Evolutionary conservation across 1,140 invertebrate genomes (phyloP).

Genomic region (Atta cephalotes): DNA sequence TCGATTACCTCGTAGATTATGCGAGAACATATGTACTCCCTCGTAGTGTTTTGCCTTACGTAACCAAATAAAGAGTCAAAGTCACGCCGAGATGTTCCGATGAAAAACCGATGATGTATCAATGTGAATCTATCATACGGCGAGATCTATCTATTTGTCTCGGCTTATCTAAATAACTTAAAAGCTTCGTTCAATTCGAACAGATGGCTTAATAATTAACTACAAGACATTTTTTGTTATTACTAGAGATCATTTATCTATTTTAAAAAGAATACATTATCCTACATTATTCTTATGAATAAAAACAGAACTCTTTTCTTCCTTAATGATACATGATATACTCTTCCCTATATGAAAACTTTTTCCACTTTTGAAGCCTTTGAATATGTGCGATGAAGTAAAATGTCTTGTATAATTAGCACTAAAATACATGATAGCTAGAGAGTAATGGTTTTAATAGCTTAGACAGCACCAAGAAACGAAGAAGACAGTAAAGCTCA

Average conservation of each 20-base stretch:
- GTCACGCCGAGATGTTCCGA: background rate
- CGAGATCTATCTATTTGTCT: background rate
- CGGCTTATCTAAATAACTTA: conserved; percentile 30
- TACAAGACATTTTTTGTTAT: background rate
- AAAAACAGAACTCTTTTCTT: background rate
- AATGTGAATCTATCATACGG: conserved; percentile 46
- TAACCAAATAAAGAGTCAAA: conserved; percentile 47
- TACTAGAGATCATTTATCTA: background rate
- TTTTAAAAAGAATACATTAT: background rate
- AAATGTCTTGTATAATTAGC: conserved; percentile 33
- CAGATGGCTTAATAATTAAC: conserved; percentile 28
- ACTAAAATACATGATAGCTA: conserved; percentile 33
- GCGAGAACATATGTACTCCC: conserved; percentile 70
- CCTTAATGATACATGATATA: background rate
- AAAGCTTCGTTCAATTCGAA: conserved; percentile 5
- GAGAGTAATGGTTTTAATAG: conserved; percentile 39
- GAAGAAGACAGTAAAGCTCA: conserved; percentile 37
- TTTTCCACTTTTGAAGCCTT: background rate
- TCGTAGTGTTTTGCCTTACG: conserved; percentile 67
- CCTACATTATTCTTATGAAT: background rate
- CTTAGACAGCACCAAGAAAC: conserved; percentile 33
- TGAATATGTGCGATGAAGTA: background rate
- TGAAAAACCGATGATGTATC: conserved; percentile 33
- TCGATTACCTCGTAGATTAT: conserved; percentile 69
- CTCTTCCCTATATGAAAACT: background rate